These are phyloP conservation scores for Caranx ignobilis DNA, from an alignment of 2,113 vertebrate genomes.

Conservation along the genomic window DNA sequence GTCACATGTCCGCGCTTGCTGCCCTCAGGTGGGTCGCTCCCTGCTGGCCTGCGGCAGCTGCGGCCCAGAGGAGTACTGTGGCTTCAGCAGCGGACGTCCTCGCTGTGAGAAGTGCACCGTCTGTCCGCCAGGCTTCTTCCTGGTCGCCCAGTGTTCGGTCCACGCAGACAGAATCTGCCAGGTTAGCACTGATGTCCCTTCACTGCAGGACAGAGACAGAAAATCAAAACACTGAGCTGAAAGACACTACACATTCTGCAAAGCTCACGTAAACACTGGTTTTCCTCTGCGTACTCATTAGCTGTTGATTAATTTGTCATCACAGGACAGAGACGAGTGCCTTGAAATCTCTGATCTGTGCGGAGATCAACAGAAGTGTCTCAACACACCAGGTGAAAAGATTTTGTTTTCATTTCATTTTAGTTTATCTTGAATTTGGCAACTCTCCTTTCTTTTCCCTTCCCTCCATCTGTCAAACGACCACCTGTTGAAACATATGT, in stretches of 20 bases:
- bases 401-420: not conserved
- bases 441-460: not conserved
- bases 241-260: not conserved
- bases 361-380: conserved; percentile 87
- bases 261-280: too few relatives aligned
- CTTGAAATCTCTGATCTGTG: conserved; percentile 86
- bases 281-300: too few relatives aligned
- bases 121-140: conserved; percentile 90
- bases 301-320: conserved; percentile 46
- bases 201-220: not conserved
- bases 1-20: not conserved
- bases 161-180: conserved; percentile 90
- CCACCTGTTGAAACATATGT: not conserved
- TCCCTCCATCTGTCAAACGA: not conserved
- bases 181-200: conserved; percentile 70
- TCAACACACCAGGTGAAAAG: conserved; percentile 88
- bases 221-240: not conserved
- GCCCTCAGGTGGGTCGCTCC: conserved; percentile 69
- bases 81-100: conserved; percentile 85
- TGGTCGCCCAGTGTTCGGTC: conserved; percentile 88
- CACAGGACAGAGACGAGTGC: conserved; percentile 91
- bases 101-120: conserved; percentile 88
- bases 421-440: too few relatives aligned
- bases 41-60: conserved; percentile 85
- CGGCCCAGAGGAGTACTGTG: conserved; percentile 88